Conservation (phyloP, 1,140 invertebrate genomes). For the Hyposmocoma kahamanoa region DNA sequence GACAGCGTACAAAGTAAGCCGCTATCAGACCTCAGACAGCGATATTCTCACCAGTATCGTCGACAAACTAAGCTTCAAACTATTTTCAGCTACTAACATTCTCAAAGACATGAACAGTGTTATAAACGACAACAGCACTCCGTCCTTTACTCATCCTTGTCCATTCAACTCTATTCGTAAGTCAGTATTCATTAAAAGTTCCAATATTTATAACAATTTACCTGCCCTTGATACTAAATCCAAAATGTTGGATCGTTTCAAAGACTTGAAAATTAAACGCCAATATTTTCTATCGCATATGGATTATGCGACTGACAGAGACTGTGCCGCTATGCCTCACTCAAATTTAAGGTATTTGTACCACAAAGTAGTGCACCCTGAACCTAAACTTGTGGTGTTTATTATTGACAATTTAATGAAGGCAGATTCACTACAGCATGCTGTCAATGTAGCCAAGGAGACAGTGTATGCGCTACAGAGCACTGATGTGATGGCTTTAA, state of each 20-base stretch:
- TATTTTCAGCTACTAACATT: conserved; percentile 54
- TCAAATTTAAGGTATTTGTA: conserved; percentile 62
- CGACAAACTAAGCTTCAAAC: conserved; percentile 54
- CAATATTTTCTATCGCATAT: conserved; percentile 64
- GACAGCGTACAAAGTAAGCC: conserved; percentile 46
- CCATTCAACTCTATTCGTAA: conserved; percentile 66
- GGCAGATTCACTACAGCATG: conserved; percentile 48
- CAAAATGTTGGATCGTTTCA: conserved; percentile 48
- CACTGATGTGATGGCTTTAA: conserved; percentile 51
- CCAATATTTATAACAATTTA: conserved; percentile 43
- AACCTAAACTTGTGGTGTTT: conserved; percentile 57
- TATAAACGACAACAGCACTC: conserved; percentile 42
- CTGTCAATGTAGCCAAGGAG: conserved; percentile 51
- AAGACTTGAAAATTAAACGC: conserved; percentile 67
- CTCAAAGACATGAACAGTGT: conserved; percentile 53
- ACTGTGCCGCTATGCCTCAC: conserved; percentile 56
- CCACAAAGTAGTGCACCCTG: conserved; percentile 61
- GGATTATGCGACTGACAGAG: conserved; percentile 64
- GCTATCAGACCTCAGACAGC: conserved; percentile 39
- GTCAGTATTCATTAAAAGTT: conserved; percentile 57
- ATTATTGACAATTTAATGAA: conserved; percentile 59
- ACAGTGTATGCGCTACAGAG: conserved; percentile 51
- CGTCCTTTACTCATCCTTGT: conserved; percentile 67
- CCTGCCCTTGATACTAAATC: conserved; percentile 36
- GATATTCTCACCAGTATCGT: conserved; percentile 42